A percentile compares a stretch with the other conserved stretches of the same genome.
Evolutionary conservation across 2,888 invertebrate genomes (phyloP).

Genomic region (Eledona agricola): DNA sequence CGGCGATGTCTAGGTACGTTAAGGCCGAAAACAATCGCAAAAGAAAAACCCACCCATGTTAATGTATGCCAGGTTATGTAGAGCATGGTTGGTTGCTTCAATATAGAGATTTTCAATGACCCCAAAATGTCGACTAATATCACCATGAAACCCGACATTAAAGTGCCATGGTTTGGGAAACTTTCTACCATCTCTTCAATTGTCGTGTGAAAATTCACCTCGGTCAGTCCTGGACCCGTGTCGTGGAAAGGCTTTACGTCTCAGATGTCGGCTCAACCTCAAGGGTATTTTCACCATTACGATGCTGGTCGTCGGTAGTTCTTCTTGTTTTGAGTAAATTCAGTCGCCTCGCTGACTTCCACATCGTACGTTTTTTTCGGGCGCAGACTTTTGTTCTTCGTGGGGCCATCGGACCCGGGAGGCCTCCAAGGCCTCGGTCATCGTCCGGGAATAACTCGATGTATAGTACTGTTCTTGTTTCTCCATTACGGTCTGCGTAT

Average conservation of each 20-base stretch:
- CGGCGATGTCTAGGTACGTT: too few relatives aligned
- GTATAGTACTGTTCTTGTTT: constrained; percentile 36
- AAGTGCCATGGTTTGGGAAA: constrained; percentile 34
- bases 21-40: constrained; percentile 22
- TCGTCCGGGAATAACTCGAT: constrained; percentile 48
- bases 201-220: constrained; percentile 12
- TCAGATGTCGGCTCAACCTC: constrained; percentile 20
- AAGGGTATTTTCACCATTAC: constrained; percentile 25
- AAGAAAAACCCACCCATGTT: constrained; percentile 44
- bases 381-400: constrained; percentile 41
- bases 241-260: constrained; percentile 11
- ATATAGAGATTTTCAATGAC: constrained; percentile 56
- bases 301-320: too few relatives aligned
- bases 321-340: constrained; percentile 13
- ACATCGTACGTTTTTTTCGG: constrained; percentile 19
- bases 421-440: constrained; percentile 52
- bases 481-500: constrained; percentile 35
- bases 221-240: constrained; percentile 6
- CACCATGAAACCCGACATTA: constrained; percentile 47
- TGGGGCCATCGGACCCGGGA: constrained; percentile 50
- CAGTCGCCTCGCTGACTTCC: constrained; percentile 15
- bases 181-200: constrained; percentile 21
- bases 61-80: constrained; percentile 52
- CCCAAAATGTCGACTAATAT: constrained; percentile 54
- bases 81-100: constrained; percentile 55